Conservation (phyloP, 2,888 invertebrate species). For the Empis livida region DNA sequence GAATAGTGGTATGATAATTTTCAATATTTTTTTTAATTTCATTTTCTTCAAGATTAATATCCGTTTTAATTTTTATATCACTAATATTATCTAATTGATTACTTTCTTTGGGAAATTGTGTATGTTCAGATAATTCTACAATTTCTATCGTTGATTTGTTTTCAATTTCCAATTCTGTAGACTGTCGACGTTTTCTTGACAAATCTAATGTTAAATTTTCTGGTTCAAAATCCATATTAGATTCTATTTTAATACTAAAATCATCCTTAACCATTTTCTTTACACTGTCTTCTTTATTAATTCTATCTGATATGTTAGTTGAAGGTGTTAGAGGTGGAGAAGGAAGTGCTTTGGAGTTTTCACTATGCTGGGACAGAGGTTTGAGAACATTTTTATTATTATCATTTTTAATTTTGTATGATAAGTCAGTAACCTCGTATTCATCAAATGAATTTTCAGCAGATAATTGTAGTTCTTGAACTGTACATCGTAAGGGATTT, state of each 20-base stretch:
- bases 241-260: not conserved
- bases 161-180: conserved; percentile 5
- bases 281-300: not conserved
- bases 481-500: conserved; percentile 72
- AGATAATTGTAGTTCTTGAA: conserved; percentile 30
- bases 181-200: conserved; percentile 11
- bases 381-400: conserved; percentile 4
- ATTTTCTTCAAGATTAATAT: not conserved
- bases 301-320: conserved; percentile 4
- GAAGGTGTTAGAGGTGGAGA: conserved; percentile 32
- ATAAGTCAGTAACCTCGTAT: conserved; percentile 31
- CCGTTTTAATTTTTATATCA: not conserved
- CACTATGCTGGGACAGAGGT: conserved; percentile 20
- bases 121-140: too few species aligned
- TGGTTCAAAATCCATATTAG: not conserved
- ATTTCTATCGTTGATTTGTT: not conserved
- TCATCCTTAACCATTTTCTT: not conserved
- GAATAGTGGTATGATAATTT: not conserved
- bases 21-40: not conserved
- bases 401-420: conserved; percentile 23
- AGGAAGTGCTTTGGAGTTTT: conserved; percentile 28
- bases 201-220: conserved; percentile 14
- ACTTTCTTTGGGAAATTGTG: not conserved
- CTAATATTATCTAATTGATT: not conserved
- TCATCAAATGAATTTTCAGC: conserved; percentile 30